These are phyloP conservation scores for Glaucopsyche alexis DNA, from an alignment of 2,888 invertebrate species.

Conservation along the genomic window DNA sequence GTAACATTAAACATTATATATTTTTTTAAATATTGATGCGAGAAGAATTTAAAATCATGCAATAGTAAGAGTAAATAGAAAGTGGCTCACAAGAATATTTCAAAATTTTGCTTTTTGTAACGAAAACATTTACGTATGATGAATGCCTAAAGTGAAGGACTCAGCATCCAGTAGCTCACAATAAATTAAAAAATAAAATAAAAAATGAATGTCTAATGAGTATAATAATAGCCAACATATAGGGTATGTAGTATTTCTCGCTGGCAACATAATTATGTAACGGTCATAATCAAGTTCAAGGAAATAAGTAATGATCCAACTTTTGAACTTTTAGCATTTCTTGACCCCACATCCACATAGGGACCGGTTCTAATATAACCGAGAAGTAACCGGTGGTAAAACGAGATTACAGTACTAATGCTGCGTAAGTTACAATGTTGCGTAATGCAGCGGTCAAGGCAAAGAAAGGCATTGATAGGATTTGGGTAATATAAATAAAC, in stretches of 20 bases:
- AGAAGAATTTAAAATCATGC: not conserved
- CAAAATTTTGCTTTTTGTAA: not conserved
- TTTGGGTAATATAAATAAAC: conserved; percentile 4
- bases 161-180: too few species aligned
- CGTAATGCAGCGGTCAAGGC: conserved; percentile 17
- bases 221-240: not conserved
- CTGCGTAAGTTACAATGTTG: not conserved
- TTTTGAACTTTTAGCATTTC: conserved; percentile 18
- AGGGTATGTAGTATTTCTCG: not conserved
- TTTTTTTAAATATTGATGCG: not conserved
- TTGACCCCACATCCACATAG: conserved; percentile 16
- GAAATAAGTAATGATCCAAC: conserved; percentile 7
- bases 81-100: not conserved
- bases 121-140: not conserved
- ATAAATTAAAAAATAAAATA: too few species aligned
- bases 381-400: not conserved
- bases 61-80: not conserved
- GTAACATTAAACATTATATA: too few species aligned
- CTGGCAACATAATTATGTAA: not conserved
- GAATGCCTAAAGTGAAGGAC: too few species aligned
- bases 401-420: conserved; percentile 13
- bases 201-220: too few species aligned
- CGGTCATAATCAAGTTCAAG: conserved; percentile 11
- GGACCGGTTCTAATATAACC: conserved; percentile 19
- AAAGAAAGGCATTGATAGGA: conserved; percentile 2